Percentiles rank a stretch among this genome's conserved stretches.
Evolutionary conservation across 2,113 vertebrate genomes (phyloP).

Genomic region (Aythya baeri): DNA sequence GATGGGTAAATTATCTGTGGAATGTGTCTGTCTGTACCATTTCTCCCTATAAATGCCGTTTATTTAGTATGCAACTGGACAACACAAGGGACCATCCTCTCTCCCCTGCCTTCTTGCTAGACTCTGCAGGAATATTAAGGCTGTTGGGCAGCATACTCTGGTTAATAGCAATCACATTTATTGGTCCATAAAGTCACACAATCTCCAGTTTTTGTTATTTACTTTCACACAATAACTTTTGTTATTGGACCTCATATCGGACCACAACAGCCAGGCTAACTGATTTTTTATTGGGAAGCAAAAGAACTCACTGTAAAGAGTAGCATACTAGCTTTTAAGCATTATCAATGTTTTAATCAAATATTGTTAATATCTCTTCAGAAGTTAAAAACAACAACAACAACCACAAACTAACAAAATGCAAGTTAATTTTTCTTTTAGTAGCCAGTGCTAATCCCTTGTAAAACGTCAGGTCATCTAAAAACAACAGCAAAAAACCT

Average conservation of each 20-base stretch:
- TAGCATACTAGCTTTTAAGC: not conserved
- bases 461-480: not conserved
- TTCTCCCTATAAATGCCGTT: not conserved
- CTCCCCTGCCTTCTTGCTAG: not conserved
- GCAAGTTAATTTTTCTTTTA: not conserved
- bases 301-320: not conserved
- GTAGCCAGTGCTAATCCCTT: not conserved
- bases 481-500: not conserved
- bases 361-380: not conserved
- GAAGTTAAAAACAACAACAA: not conserved
- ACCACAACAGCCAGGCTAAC: not conserved
- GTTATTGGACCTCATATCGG: not conserved
- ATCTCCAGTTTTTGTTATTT: not conserved
- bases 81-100: not conserved
- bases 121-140: not conserved
- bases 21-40: not conserved
- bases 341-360: not conserved
- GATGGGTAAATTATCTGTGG: not conserved
- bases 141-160: not conserved
- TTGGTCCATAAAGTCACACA: not conserved
- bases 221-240: not conserved
- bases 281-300: not conserved
- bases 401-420: not conserved
- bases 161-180: not conserved
- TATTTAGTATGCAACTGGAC: not conserved